Evolutionary conservation across 2,888 invertebrate genomes (phyloP), one percentile per base, ranked within the genome.

Genomic region (Epistrophe eligans): DNA sequence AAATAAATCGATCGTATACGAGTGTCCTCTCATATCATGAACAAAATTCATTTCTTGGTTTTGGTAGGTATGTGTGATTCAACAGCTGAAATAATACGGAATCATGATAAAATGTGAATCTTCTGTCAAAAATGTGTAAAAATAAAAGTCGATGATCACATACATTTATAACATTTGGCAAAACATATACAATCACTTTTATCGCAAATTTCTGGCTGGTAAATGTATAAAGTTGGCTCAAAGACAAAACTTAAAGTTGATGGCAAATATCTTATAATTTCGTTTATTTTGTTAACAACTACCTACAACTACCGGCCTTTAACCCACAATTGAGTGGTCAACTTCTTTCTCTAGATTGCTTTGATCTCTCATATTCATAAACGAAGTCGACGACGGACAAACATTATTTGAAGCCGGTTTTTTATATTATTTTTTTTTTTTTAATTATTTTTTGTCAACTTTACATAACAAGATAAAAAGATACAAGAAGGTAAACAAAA

Each of bases 321-420:
- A 52, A 52, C 81, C 77, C 77, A 67, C 62, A 81, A 74, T 45
- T 66, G 58, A 79, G 71, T 71, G 50, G 84, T 79, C 79, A 79
- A 58, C 40, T 40, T 10, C 38, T 67, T 7, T 32, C 48, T 55
- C 58, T 64, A n/a, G 58, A 66, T 70, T 24, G 50, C 24, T 8
- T 24, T 66, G 24, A 48, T 77, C 67, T 50, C 15, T 38, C 40
- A 38, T 11, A 40, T 8, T 38, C 40, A 38, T 11, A 40, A 5
- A 62, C 71, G 55, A 40, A 24, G 1, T 2, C 24, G 24, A 45
- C 62, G 62, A 50, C 40, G 19, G 19, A n/a, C 17, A 17, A 8
- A 60, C 60, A 48, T 48, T 57, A 40, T 58, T 66, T 58, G 50
- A 32, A 71, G 60, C 72, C 67, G 77, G 71, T 81, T 77, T 72